A percentile compares a stretch with the other conserved stretches of the same genome.
Evolutionary conservation across 1,140 invertebrate species (phyloP).

Genomic region (Drosophila trapezifrons): DNA sequence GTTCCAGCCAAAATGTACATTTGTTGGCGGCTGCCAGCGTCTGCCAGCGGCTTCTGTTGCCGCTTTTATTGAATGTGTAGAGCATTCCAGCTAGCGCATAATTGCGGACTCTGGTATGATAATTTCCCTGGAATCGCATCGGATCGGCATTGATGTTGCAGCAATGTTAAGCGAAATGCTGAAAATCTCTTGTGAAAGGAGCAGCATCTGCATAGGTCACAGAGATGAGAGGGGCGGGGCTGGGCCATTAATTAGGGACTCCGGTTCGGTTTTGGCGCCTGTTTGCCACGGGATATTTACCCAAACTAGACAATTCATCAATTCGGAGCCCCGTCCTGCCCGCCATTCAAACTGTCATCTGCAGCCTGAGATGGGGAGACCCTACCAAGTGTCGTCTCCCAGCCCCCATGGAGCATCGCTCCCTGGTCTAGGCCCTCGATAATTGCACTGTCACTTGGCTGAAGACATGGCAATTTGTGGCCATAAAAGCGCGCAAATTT

Average conservation of each 20-base stretch:
- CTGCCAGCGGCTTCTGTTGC: constrained; percentile 61
- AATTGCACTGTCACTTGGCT: constrained; percentile 81
- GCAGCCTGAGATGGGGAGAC: constrained; percentile 50
- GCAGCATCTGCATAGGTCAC: constrained; percentile 11
- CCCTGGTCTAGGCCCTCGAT: constrained; percentile 57
- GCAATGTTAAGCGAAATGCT: constrained; percentile 58
- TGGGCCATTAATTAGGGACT: constrained; percentile 35
- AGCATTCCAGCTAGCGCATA: constrained; percentile 65
- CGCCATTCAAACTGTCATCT: constrained; percentile 73
- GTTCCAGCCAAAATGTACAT: constrained; percentile 48
- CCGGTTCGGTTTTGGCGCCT: constrained; percentile 36
- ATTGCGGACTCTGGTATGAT: constrained; percentile 73
- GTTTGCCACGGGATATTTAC: constrained; percentile 51
- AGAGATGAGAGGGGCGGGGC: background rate
- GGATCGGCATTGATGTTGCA: constrained; percentile 54
- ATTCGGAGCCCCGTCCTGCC: constrained; percentile 50
- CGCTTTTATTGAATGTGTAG: constrained; percentile 53
- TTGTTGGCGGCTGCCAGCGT: constrained; percentile 36
- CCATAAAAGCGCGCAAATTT: constrained; percentile 82
- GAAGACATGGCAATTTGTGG: constrained; percentile 82
- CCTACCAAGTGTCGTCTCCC: constrained; percentile 32
- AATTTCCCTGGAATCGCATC: constrained; percentile 52
- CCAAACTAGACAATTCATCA: constrained; percentile 77
- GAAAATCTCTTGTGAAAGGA: constrained; percentile 22
- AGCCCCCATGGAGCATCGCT: constrained; percentile 8